Conservation (phyloP, 2,797 vertebrate species). For the Muscicapa comitata region DNA sequence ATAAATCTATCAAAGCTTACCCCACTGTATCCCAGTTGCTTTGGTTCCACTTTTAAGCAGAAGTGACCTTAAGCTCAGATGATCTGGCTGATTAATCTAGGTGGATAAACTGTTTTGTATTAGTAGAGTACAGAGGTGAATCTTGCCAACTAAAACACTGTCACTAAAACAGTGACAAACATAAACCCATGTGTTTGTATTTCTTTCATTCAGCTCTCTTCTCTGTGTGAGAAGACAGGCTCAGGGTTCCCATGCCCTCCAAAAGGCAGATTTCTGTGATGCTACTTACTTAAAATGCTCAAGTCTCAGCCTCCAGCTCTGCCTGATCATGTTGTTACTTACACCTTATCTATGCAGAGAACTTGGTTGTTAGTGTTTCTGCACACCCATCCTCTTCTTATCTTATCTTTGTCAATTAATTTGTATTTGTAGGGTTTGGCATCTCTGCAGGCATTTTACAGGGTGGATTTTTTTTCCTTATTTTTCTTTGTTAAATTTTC, state of each 20-base stretch:
- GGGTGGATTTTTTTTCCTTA: not conserved
- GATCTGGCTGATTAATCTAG: not conserved
- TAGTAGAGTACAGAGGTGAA: not conserved
- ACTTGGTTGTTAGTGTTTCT: slow-evolving; percentile 3
- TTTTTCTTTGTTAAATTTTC: not conserved
- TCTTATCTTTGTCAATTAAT: slow-evolving; percentile 40
- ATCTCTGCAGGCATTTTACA: not conserved
- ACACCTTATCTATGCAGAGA: not conserved
- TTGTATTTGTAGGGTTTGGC: slow-evolving; percentile 14
- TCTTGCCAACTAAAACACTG: not conserved
- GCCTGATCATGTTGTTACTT: not conserved
- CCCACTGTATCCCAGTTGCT: not conserved
- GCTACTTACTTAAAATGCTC: not conserved
- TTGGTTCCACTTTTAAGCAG: not conserved
- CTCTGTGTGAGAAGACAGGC: not conserved
- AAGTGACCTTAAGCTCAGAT: not conserved
- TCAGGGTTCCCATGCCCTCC: not conserved
- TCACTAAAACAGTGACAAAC: not conserved
- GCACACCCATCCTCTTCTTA: not conserved
- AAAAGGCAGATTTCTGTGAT: not conserved
- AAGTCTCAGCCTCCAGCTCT: not conserved
- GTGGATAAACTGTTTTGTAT: not conserved
- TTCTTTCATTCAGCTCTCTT: not conserved
- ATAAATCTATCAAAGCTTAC: not conserved
- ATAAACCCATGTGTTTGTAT: not conserved